phyloP scores from a whole-genome alignment of 1,140 invertebrate species.

The Orius insidiosus region DNA sequence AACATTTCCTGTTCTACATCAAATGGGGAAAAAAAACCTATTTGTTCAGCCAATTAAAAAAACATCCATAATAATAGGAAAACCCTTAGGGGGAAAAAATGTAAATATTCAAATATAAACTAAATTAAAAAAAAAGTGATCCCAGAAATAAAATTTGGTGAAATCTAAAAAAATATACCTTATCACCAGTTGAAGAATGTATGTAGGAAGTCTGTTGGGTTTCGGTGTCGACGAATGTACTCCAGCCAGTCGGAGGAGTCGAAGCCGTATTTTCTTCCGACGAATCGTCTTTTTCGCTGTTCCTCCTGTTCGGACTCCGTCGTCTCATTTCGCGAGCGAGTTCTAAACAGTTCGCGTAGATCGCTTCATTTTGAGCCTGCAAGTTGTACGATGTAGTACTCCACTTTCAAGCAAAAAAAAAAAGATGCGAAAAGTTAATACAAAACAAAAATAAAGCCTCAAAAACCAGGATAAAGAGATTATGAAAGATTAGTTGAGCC shows the following conservation, averaged over 20 bases:
- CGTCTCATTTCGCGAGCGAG: neutral
- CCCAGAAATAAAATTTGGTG: too few relatives aligned
- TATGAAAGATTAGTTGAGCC: too few relatives aligned
- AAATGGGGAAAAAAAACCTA: too few relatives aligned
- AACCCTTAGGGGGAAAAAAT: too few relatives aligned
- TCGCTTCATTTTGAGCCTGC: constrained; percentile 11
- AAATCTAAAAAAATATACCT: constrained; percentile 22
- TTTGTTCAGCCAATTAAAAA: too few relatives aligned
- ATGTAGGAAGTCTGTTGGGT: constrained; percentile 24
- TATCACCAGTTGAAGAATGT: constrained; percentile 23
- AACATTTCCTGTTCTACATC: too few relatives aligned
- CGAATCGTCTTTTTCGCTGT: neutral
- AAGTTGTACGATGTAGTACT: neutral
- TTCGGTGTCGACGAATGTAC: constrained; percentile 21
- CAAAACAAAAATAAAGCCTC: too few relatives aligned
- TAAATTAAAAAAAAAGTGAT: too few relatives aligned
- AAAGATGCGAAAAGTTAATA: neutral
- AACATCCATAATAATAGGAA: too few relatives aligned
- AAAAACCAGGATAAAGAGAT: too few relatives aligned
- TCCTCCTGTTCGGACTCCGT: neutral
- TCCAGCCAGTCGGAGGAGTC: constrained; percentile 24
- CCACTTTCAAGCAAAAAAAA: neutral
- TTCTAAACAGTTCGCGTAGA: constrained; percentile 15
- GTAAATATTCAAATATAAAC: too few relatives aligned
- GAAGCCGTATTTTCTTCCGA: neutral